Base-by-base conservation (phyloP, 1,140 invertebrate species). In the Orussus abietinus region DNA sequence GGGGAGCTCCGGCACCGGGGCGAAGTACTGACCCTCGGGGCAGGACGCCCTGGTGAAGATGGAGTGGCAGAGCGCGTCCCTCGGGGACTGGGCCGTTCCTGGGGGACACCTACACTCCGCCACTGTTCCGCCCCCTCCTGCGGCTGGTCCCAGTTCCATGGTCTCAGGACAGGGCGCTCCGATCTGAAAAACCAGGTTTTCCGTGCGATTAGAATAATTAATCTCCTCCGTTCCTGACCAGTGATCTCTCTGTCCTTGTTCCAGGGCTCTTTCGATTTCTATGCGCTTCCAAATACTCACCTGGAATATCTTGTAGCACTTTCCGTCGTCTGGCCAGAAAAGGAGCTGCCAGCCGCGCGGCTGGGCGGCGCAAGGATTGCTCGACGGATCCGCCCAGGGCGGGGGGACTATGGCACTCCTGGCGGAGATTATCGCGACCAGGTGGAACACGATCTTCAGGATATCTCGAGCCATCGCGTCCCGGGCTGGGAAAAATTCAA, bases 281-380 rank as follows among this genome's bases (percentile, higher is more conserved):
- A 28, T n/a, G n/a, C n/a, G n/a, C n/a, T n/a, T n/a, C n/a, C n/a
- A 15, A 1, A 45, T 45, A 57, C 69, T 69, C 63, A 80, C 83
- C 75, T 84, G 78, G 59, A 89, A 91, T 65, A 91, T 90, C 62
- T 85, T 87, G 61, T 90, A 90, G 63, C 88, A 91, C 66, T 86
- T 83, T 44, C 84, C 84, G 57, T 91, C 83, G 0, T 76, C 69
- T 1, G 86, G 82, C 88, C 88, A 92, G 64, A 83, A 90, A 13
- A 92, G 74, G 47, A 89, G 75, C 53, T 90, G 85, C 89, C 89
- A 91, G 10, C 86, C 86, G 31, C 82, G 75, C 1, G 86, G 83
- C 64, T 84, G 78, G 1, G 76, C 69, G 3, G 87, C 86, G 47
- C 89, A 92, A 0, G 89, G 89, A 68, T 91, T 91, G 48, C 79